Evolutionary conservation across 2,888 invertebrate species (phyloP).

Genomic region (Fabriciana adippe): DNA sequence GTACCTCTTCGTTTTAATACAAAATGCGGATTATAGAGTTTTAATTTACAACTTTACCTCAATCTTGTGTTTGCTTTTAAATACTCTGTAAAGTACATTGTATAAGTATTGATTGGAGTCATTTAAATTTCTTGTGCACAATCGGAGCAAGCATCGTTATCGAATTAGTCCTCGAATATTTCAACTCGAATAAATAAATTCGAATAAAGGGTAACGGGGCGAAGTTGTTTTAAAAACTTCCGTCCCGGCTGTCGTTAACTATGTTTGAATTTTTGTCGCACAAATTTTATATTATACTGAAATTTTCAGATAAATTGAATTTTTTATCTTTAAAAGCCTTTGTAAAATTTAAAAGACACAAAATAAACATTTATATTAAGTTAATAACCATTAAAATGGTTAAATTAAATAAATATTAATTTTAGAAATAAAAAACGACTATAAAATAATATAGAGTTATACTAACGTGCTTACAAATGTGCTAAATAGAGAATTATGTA

Average conservation of each 20-base stretch:
- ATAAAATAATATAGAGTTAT: too few species aligned
- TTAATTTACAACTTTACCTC: slow-evolving; percentile 70
- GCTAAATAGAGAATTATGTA: too few species aligned
- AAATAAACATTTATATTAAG: not conserved
- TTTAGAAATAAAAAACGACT: too few species aligned
- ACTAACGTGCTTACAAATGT: too few species aligned
- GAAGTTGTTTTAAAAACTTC: slow-evolving; percentile 45
- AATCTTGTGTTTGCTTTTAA: slow-evolving; percentile 73
- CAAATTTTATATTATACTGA: slow-evolving; percentile 28
- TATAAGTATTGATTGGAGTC: slow-evolving; percentile 73
- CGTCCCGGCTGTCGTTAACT: slow-evolving; percentile 40
- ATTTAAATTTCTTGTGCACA: slow-evolving; percentile 75
- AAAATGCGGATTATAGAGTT: slow-evolving; percentile 69
- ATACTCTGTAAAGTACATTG: slow-evolving; percentile 73
- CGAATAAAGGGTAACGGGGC: slow-evolving; percentile 54
- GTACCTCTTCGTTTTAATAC: slow-evolving; percentile 65
- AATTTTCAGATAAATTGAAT: not conserved
- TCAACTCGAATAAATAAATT: slow-evolving; percentile 66
- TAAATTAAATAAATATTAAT: too few species aligned
- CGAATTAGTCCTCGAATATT: slow-evolving; percentile 73
- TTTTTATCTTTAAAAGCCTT: slow-evolving; percentile 2
- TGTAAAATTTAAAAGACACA: not conserved
- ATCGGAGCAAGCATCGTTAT: slow-evolving; percentile 64
- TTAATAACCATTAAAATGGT: not conserved
- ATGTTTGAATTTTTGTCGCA: slow-evolving; percentile 35